A percentile compares a stretch with the other conserved stretches of the same genome.
phyloP scores from a whole-genome alignment of 2,888 invertebrate species.

The Drosophila macrospina region DNA sequence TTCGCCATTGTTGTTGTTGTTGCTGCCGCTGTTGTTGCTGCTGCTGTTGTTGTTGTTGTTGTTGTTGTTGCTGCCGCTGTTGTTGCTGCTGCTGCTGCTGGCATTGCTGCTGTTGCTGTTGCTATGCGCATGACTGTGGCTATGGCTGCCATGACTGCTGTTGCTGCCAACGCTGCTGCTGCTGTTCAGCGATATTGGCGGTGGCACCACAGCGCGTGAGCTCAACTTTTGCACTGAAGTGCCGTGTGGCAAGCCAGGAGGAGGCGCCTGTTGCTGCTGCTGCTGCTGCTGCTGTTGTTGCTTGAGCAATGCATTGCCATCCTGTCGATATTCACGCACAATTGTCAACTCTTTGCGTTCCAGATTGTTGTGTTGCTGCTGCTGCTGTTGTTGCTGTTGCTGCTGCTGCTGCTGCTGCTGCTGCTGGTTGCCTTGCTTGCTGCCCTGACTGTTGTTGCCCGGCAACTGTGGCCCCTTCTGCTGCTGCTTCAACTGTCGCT shows the following conservation, averaged over 20 bases:
- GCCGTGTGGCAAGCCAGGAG: conserved; percentile 62
- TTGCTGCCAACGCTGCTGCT: conserved; percentile 21
- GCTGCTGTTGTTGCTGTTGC: conserved; percentile 49
- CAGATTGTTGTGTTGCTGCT: conserved; percentile 62
- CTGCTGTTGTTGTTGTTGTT: conserved; percentile 22
- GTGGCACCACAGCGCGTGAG: conserved; percentile 36
- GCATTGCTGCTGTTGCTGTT: conserved; percentile 32
- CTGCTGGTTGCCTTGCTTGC: conserved; percentile 29
- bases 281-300: conserved; percentile 78
- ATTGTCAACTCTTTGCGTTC: conserved; percentile 83
- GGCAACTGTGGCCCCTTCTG: conserved; percentile 86
- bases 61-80: conserved; percentile 29
- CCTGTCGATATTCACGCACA: conserved; percentile 85
- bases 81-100: conserved; percentile 24
- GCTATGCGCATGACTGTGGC: conserved; percentile 13
- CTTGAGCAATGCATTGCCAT: conserved; percentile 72
- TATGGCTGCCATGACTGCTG: conserved; percentile 30
- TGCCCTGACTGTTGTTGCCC: conserved; percentile 46
- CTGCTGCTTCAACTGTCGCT: conserved; percentile 90
- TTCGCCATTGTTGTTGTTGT: conserved; percentile 62
- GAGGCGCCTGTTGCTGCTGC: conserved; percentile 52
- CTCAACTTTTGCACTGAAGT: conserved; percentile 64
- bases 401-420: conserved; percentile 37
- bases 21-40: conserved; percentile 26
- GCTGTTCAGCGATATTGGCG: conserved; percentile 17